A percentile compares a stretch with the other conserved stretches of the same genome.
These are phyloP conservation scores for Cyprinella venusta DNA, from an alignment of 2,797 vertebrate species.

Conservation along the genomic window DNA sequence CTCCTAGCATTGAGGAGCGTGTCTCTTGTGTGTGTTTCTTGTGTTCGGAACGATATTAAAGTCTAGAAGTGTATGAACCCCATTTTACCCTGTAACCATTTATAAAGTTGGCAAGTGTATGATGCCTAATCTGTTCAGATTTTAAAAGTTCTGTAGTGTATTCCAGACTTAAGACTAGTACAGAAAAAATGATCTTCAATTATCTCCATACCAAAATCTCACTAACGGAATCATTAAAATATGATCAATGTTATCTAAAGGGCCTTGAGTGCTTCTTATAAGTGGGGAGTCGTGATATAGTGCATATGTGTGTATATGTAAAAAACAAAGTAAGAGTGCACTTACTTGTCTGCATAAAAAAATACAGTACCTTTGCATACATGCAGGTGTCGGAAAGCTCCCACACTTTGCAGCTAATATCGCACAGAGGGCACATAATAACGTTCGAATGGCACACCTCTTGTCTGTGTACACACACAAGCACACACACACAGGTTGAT, in stretches of 20 bases:
- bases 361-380: slow-evolving; percentile 85
- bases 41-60: no score
- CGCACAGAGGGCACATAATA: slow-evolving; percentile 91
- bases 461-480: slow-evolving; percentile 74
- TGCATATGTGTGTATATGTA: background rate
- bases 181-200: background rate
- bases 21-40: no score
- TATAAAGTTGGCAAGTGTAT: no score
- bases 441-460: slow-evolving; percentile 86
- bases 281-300: background rate
- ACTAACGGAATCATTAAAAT: background rate
- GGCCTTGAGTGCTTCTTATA: background rate
- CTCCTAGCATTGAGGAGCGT: no score
- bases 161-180: background rate
- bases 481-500: slow-evolving; percentile 13
- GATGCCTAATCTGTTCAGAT: no score
- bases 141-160: no score
- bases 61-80: no score
- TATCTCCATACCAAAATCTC: background rate
- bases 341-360: background rate
- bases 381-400: slow-evolving; percentile 88
- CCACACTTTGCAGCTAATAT: slow-evolving; percentile 86
- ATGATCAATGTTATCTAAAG: background rate
- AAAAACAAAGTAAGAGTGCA: background rate
- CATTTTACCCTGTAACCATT: no score